Evolutionary conservation across 2,888 invertebrate species (phyloP).

Genomic region (Conus canariensis): DNA sequence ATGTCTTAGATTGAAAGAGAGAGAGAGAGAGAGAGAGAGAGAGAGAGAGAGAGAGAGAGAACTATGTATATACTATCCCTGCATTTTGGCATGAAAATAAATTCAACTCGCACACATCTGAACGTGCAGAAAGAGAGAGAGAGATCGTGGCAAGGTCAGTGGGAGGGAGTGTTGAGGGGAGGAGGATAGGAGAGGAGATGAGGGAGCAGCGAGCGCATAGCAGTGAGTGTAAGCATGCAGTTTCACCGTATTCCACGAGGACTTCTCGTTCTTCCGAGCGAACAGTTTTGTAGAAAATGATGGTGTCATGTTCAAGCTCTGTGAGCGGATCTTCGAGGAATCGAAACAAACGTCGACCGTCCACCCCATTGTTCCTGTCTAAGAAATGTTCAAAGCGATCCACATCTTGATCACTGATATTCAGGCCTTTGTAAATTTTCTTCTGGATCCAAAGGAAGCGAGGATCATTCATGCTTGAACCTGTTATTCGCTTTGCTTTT

Average conservation of each 20-base stretch:
- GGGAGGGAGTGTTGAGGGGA: constrained; percentile 29
- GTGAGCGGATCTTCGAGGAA: constrained; percentile 44
- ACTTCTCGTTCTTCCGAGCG: constrained; percentile 67
- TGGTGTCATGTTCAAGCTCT: neutral
- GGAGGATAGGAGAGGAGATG: too few relatives aligned
- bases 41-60: constrained; percentile 26
- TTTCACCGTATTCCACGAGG: constrained; percentile 76
- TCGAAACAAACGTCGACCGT: constrained; percentile 11
- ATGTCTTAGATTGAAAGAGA: constrained; percentile 27
- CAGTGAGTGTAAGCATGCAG: neutral
- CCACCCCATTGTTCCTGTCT: constrained; percentile 22
- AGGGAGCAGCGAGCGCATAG: neutral
- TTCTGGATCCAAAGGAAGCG: constrained; percentile 48
- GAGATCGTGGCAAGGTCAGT: constrained; percentile 11
- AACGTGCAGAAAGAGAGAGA: neutral
- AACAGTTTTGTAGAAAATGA: constrained; percentile 45
- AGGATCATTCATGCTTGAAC: constrained; percentile 39
- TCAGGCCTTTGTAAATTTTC: constrained; percentile 43
- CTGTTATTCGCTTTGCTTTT: too few relatives aligned
- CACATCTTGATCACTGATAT: constrained; percentile 12
- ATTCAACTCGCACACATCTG: neutral
- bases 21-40: too few relatives aligned
- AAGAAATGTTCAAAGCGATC: constrained; percentile 44
- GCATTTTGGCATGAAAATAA: too few relatives aligned
- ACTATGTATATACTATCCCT: too few relatives aligned